Evolutionary conservation across 2,113 vertebrate genomes (phyloP).

Genomic region (human): GRCh38 chr1:163084001-163084500

Average conservation of each 20-base stretch:
- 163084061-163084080: fast-evolving
- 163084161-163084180: not conserved
- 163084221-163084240: not conserved
- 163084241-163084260: not conserved
- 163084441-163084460: not conserved
- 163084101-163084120: not conserved
- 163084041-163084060: not conserved
- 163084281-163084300: not conserved
- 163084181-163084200: not conserved
- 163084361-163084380: not conserved
- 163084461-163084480: not conserved
- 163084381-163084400: not conserved
- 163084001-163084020: fast-evolving
- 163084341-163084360: not conserved
- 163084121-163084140: not conserved
- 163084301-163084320: not conserved
- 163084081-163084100: not conserved
- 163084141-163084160: not conserved
- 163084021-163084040: no score
- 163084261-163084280: not conserved
- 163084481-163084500: not conserved
- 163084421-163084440: not conserved
- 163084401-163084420: not conserved
- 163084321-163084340: not conserved
- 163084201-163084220: not conserved